Evolutionary conservation across 2,888 invertebrate genomes (phyloP).

Genomic region (Piscicola geometra): DNA sequence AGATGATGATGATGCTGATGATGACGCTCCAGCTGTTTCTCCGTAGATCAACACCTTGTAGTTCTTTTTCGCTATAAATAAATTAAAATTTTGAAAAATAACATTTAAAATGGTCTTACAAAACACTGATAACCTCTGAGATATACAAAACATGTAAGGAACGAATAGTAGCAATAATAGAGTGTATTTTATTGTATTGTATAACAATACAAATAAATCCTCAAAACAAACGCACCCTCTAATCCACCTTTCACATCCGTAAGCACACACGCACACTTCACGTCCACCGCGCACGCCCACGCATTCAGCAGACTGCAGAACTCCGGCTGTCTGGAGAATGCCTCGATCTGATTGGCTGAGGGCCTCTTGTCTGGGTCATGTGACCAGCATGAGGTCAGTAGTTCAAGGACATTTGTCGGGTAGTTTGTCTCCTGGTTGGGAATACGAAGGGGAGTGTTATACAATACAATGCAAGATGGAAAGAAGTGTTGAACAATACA

Average conservation of each 20-base stretch:
- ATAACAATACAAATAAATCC: no score
- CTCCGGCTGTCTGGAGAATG: conserved; percentile 84
- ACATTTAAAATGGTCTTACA: no score
- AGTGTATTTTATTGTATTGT: no score
- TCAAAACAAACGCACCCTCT: no score
- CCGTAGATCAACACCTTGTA: background rate
- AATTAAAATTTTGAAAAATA: background rate
- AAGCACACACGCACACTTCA: conserved; percentile 44
- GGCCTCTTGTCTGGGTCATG: conserved; percentile 75
- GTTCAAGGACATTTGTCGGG: conserved; percentile 73
- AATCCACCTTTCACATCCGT: background rate
- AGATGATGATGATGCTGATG: background rate
- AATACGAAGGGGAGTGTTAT: no score
- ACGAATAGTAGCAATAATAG: no score
- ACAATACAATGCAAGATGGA: no score
- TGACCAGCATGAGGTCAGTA: conserved; percentile 94
- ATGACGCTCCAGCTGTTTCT: background rate
- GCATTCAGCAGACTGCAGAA: conserved; percentile 81
- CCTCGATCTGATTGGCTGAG: conserved; percentile 83
- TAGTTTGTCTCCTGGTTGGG: conserved; percentile 53
- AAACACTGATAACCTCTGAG: no score
- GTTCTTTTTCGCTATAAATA: background rate
- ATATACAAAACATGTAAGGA: no score
- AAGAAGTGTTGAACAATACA: no score
- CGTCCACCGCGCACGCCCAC: conserved; percentile 63